These are phyloP conservation scores for Otolemur garnettii DNA, from an alignment of 2,113 vertebrate species.

Conservation along the genomic window DNA sequence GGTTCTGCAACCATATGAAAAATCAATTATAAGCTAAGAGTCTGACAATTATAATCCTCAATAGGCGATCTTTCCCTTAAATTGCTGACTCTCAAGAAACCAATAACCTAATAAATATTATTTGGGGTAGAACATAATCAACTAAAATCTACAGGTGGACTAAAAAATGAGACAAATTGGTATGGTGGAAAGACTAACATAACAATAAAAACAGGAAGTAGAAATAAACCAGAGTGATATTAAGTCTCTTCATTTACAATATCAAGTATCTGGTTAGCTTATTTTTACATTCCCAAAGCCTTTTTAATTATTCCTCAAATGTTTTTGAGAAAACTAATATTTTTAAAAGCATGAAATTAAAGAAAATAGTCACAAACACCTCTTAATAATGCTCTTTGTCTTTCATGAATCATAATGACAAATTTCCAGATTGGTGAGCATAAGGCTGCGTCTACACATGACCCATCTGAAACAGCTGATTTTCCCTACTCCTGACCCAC, in stretches of 20 bases:
- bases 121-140: constrained; percentile 13
- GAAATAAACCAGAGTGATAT: neutral
- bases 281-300: neutral
- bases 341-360: constrained; percentile 35
- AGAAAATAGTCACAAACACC: constrained; percentile 4
- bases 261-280: constrained; percentile 35
- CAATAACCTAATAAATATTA: constrained; percentile 34
- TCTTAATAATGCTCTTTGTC: constrained; percentile 66
- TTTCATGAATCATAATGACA: constrained; percentile 60
- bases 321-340: constrained; percentile 42
- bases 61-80: neutral
- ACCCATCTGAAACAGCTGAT: neutral
- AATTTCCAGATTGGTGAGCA: constrained; percentile 69
- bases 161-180: neutral
- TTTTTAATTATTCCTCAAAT: constrained; percentile 47
- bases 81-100: constrained; percentile 41
- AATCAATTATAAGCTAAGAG: constrained; percentile 14
- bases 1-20: constrained; percentile 19
- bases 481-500: neutral
- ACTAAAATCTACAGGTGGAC: neutral
- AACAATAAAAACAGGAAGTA: neutral
- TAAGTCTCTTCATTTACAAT: neutral
- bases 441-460: constrained; percentile 43
- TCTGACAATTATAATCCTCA: constrained; percentile 12
- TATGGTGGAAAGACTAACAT: neutral